A percentile compares a stretch with the other conserved stretches of the same genome.
These are phyloP conservation scores for Horisme vitalbata DNA, from an alignment of 2,888 invertebrate genomes.

Conservation along the genomic window DNA sequence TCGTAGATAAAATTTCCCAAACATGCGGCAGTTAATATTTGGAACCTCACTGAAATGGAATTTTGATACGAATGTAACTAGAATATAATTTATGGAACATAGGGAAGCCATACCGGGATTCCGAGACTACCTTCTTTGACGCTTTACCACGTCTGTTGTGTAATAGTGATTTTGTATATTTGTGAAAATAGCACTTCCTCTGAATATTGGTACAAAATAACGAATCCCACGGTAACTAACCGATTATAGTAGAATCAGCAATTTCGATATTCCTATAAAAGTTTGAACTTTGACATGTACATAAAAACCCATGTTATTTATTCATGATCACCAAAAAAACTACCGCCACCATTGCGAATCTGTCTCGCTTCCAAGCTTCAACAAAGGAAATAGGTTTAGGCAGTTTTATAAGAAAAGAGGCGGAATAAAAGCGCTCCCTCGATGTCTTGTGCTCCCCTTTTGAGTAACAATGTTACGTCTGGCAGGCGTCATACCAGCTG, in stretches of 20 bases:
- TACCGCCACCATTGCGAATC: constrained; percentile 59
- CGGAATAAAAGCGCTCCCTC: constrained; percentile 61
- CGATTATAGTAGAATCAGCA: constrained; percentile 9
- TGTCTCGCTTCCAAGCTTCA: constrained; percentile 44
- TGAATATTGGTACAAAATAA: background rate
- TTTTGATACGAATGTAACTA: background rate
- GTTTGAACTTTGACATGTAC: constrained; percentile 69
- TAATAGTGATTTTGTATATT: no score
- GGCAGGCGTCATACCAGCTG: constrained; percentile 71
- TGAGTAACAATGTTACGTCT: constrained; percentile 69
- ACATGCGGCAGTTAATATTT: no score
- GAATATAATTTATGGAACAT: no score
- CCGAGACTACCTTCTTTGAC: no score
- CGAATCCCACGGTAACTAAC: constrained; percentile 10
- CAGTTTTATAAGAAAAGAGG: constrained; percentile 31
- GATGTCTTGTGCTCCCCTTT: constrained; percentile 62
- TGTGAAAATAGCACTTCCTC: background rate
- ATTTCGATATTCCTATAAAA: constrained; percentile 36
- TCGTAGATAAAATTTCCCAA: no score
- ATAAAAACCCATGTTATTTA: constrained; percentile 56
- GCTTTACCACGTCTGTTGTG: no score
- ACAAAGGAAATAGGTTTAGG: constrained; percentile 57
- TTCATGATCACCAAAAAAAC: constrained; percentile 51
- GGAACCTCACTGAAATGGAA: no score
- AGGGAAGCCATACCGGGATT: background rate